Evolutionary conservation across 1,140 invertebrate species (phyloP), one percentile per base, ranked within the genome.

Genomic region (Procambarus clarkii): DNA sequence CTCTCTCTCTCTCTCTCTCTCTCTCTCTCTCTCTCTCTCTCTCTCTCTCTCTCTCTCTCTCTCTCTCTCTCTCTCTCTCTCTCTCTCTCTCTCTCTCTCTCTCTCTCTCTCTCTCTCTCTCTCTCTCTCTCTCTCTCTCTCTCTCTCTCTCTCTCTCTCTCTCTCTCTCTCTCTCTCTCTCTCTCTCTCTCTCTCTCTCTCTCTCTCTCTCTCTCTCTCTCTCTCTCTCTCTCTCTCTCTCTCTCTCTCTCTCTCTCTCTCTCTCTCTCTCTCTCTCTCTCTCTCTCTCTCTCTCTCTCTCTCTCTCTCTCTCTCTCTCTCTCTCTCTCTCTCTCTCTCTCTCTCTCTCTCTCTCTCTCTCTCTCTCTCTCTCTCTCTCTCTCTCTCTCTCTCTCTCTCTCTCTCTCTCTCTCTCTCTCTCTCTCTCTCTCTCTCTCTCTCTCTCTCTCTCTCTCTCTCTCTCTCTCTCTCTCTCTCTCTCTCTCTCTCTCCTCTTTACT

Each of bases 351-450:
- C 46, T 46, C 34, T 45, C 24, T 80, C 34, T 7, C 78, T 80
- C 44, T 15, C 78, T 46, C 78, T 80, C 78, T 46, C 78, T 80
- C 78, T 46, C 78, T 80, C 78, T 80, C 78, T 46, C 44, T 46
- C 44, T 13, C 44, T 46, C 78, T 80, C 78, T 80, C 78, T 46
- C 44, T 46, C 78, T 46, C 78, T 80, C 78, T 46, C 78, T 46
- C 21, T 80, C 78, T 21, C 46, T 44, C 46, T 11, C 34, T 80
- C 46, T 21, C 9, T 13, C 21, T 9, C 46, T 9, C 44, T 46
- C 44, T 46, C 78, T 21, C 44, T 21, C 78, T 21, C 21, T 46
- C 78, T 46, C 44, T 46, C 78, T 46, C 44, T 46, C 78, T 46
- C 78, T 46, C 21, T 46, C 78, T 21, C 46, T 44, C 46, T 11